These are phyloP conservation scores for Drosophila kohkoa DNA, from an alignment of 1,140 invertebrate species.

Conservation along the genomic window DNA sequence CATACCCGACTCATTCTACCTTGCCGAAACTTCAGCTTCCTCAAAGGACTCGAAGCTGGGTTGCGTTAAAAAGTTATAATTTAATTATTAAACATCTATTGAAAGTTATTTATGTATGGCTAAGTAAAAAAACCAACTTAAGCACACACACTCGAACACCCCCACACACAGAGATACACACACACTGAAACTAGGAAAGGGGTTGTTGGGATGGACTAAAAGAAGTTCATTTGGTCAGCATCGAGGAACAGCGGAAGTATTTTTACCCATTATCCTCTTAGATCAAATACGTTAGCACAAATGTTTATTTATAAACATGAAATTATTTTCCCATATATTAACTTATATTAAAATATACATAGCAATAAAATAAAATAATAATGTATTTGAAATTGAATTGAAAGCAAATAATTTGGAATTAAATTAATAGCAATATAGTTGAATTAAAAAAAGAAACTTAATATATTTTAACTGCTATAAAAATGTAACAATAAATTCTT, in stretches of 20 bases:
- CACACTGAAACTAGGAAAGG: not conserved
- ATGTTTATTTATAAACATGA: no score
- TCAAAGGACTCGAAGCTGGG: constrained; percentile 52
- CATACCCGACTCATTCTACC: no score
- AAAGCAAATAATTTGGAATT: no score
- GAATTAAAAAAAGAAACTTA: no score
- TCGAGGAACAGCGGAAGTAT: constrained; percentile 17
- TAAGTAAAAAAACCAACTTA: constrained; percentile 29
- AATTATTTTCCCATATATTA: no score
- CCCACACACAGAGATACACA: constrained; percentile 9
- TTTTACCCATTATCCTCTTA: not conserved
- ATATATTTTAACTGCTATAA: no score
- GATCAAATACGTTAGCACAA: not conserved
- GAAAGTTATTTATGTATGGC: constrained; percentile 50
- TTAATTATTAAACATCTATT: constrained; percentile 73
- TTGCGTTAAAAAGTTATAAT: constrained; percentile 56
- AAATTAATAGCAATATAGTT: no score
- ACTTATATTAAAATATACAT: no score
- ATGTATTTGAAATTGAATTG: no score
- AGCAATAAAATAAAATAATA: no score
- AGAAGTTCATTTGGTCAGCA: constrained; percentile 14
- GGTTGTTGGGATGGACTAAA: not conserved
- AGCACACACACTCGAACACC: constrained; percentile 10
- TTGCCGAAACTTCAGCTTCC: constrained; percentile 6
- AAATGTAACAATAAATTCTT: no score